These are phyloP conservation scores for Heliothis subflexa DNA, from an alignment of 1,140 invertebrate genomes.

Conservation along the genomic window DNA sequence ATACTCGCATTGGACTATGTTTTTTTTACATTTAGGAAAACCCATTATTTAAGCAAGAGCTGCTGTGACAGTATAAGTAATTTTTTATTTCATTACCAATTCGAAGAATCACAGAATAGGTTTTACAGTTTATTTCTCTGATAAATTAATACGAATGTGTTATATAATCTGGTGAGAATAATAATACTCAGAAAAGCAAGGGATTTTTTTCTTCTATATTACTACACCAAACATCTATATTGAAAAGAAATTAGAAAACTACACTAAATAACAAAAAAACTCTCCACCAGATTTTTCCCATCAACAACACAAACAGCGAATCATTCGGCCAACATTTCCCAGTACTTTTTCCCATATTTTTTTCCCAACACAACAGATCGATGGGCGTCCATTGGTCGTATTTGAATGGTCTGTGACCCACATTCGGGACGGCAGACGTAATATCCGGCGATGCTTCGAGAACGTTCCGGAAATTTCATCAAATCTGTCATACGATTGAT, in stretches of 20 bases:
- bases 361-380: constrained; percentile 35
- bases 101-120: too few species aligned
- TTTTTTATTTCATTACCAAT: too few species aligned
- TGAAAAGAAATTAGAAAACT: background rate
- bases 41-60: too few species aligned
- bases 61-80: too few species aligned
- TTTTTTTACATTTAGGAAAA: too few species aligned
- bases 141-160: too few species aligned
- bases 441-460: constrained; percentile 56
- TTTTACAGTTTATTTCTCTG: too few species aligned
- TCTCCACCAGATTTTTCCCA: background rate
- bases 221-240: background rate
- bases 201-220: too few species aligned
- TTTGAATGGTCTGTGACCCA: constrained; percentile 38
- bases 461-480: constrained; percentile 59
- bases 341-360: background rate
- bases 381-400: constrained; percentile 27
- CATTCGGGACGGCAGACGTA: constrained; percentile 48
- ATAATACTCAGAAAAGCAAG: too few species aligned
- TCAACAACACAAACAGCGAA: background rate
- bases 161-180: too few species aligned
- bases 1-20: too few species aligned
- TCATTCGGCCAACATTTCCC: background rate
- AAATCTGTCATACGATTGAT: constrained; percentile 55
- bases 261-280: background rate